A percentile compares a stretch with the other conserved stretches of the same genome.
phyloP scores from a whole-genome alignment of 2,797 vertebrate genomes.

The Callimico goeldii region DNA sequence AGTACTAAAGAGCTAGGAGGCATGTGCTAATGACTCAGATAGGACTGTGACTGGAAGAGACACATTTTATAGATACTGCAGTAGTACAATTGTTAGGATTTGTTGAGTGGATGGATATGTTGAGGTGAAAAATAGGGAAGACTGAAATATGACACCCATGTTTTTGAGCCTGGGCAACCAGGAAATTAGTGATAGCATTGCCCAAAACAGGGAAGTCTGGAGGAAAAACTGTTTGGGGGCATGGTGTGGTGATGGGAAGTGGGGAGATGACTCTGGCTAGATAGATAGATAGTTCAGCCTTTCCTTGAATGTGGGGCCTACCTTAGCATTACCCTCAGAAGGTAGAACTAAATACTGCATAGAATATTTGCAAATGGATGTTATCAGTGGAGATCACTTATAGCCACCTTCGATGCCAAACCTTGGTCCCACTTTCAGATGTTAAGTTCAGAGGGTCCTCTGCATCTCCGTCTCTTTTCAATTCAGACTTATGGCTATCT shows the following conservation, averaged over 20 bases:
- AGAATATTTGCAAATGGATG: not conserved
- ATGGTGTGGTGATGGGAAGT: not conserved
- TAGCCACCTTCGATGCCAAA: constrained; percentile 15
- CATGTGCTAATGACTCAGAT: not conserved
- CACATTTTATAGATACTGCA: not conserved
- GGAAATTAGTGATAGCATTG: not conserved
- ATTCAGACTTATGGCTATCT: not conserved
- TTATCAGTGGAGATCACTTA: constrained; percentile 13
- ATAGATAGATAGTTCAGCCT: not conserved
- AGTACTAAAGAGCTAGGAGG: not conserved
- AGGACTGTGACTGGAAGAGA: not conserved
- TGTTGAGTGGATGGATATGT: not conserved
- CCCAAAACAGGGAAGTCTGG: not conserved
- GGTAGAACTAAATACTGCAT: not conserved
- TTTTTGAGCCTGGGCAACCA: constrained; percentile 5
- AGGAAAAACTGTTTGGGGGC: not conserved
- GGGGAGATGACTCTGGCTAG: not conserved
- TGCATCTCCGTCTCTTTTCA: not conserved
- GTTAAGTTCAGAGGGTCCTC: constrained; percentile 12
- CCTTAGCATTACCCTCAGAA: constrained; percentile 16
- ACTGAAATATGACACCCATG: not conserved
- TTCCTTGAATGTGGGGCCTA: constrained; percentile 21
- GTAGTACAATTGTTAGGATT: not conserved
- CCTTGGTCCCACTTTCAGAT: not conserved
- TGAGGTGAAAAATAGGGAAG: not conserved